Conservation (phyloP, 92 coral and sea anemone species). For the Diadumene lineata region DNA sequence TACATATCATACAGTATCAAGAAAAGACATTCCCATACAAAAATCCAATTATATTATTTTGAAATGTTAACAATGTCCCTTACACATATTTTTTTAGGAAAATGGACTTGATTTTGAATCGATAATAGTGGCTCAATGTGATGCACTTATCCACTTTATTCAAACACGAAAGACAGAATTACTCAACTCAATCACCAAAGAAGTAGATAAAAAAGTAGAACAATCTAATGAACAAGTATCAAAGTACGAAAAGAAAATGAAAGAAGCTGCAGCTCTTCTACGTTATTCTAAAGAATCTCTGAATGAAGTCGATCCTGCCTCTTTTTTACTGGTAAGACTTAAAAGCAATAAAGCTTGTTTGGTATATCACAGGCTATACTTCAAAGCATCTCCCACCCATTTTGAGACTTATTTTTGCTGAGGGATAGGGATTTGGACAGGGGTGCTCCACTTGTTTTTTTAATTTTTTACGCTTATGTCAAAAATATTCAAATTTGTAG, state of each 20-base stretch:
- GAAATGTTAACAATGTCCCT: neutral
- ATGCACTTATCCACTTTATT: conserved; percentile 79
- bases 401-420: too few species aligned
- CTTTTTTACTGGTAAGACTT: conserved; percentile 84
- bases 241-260: conserved; percentile 64
- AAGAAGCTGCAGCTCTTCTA: conserved; percentile 58
- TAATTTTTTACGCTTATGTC: too few species aligned
- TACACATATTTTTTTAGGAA: conserved; percentile 52
- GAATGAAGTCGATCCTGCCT: conserved; percentile 85
- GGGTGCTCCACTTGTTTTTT: too few species aligned
- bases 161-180: conserved; percentile 78
- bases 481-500: too few species aligned
- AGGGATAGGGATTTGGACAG: too few species aligned
- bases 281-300: conserved; percentile 79
- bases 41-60: too few species aligned
- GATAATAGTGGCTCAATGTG: conserved; percentile 96
- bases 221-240: conserved; percentile 68
- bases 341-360: too few species aligned
- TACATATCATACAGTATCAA: too few species aligned
- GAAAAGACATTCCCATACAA: too few species aligned
- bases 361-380: too few species aligned
- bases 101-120: conserved; percentile 97
- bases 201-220: conserved; percentile 74
- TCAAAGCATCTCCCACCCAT: too few species aligned
- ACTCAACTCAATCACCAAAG: conserved; percentile 73